A percentile compares a stretch with the other conserved stretches of the same genome.
phyloP scores from a whole-genome alignment of 2,113 vertebrate genomes.

The Noturus placidus region DNA sequence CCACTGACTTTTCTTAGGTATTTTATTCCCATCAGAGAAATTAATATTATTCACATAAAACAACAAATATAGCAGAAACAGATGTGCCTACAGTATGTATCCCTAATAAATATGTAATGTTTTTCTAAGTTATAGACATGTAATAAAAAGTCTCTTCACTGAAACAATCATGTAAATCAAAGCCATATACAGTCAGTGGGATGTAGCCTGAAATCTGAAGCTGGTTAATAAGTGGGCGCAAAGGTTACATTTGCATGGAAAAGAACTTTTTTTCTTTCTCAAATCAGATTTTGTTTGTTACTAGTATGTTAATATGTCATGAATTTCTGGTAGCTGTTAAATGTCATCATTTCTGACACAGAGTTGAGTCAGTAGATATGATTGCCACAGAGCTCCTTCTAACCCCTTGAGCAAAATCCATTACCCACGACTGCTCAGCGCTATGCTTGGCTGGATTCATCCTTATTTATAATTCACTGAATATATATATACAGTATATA shows the following conservation, averaged over 20 bases:
- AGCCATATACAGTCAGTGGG: neutral
- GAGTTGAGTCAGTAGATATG: neutral
- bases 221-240: neutral
- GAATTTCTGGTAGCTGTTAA: neutral
- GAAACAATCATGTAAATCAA: neutral
- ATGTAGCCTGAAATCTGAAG: neutral
- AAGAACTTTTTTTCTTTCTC: neutral
- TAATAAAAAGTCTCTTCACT: neutral
- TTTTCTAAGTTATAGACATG: neutral
- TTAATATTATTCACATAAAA: neutral
- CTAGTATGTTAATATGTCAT: neutral
- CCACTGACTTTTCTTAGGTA: neutral
- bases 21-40: neutral
- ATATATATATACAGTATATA: no score
- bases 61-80: neutral
- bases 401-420: neutral
- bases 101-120: neutral
- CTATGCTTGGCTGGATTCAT: neutral
- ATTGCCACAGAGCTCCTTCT: neutral
- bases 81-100: neutral
- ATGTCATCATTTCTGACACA: neutral
- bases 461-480: neutral
- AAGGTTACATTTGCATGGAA: neutral
- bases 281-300: neutral
- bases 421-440: neutral